Evolutionary conservation across 30 jellyfish, hydroid and myxozoan genomes (phyloP), one percentile per base, ranked within the genome.

Genomic region (Aurelia sp.): DNA sequence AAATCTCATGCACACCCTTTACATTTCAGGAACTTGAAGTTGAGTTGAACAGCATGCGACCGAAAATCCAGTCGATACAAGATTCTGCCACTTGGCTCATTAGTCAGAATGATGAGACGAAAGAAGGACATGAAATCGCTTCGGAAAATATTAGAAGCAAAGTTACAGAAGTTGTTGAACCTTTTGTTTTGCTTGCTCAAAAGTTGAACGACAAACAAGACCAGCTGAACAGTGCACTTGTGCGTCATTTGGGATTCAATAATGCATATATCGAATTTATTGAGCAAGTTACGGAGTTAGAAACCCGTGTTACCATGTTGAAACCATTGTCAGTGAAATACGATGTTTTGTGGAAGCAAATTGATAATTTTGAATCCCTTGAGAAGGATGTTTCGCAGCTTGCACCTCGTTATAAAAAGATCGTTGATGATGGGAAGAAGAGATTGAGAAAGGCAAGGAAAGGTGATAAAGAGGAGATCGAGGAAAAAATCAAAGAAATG

Each of bases 1-100:
- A 44, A 44, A 44, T 1, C 55, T 44, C 16, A 44, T 44, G 2
- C 55, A 44, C 16, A 16, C 16, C 55, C 15, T 61, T 62, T 51
- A 20, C 18, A 69, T 64, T 64, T 16, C 81, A 94, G 99, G 95
- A 74, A 19, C 85, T 94, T 22, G 99, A 94, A 76, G 96, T 82
- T 10, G 89, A 88, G 0, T 44, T 94, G 59, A 67, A 82, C 40
- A 74, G 81, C 60, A 94, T 87, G 76, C 91, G 97, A 17, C 99
- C 97, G 4, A 81, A 70, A 38, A 67, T 88, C 16, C 97, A 78
- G 55, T 97, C 96, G 13, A 63, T 85, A 6, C 97, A 94, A 58
- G 99, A 85, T 70, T 81, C 97, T 30, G 97, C 91, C 15, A 86
- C 74, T 30, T 94, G 99, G 99, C 58, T 94, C 72, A 64, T 88